Percentiles rank a stretch among this genome's conserved stretches.
Evolutionary conservation across 2,888 invertebrate species (phyloP).

Genomic region (Tigriopus californicus): DNA sequence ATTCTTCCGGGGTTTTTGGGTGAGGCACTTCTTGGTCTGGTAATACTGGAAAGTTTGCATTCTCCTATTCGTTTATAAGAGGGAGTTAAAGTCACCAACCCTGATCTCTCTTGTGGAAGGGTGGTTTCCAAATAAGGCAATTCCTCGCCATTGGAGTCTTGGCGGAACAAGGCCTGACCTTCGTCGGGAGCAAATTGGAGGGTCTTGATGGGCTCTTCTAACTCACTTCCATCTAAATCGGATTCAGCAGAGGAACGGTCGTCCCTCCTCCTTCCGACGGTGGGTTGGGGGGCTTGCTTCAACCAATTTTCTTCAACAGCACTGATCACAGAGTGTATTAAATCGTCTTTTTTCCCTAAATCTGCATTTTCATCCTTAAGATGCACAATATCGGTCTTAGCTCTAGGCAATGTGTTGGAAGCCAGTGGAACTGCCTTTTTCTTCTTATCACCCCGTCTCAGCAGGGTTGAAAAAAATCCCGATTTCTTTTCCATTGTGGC

Average conservation of each 20-base stretch:
- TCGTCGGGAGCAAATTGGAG: not conserved
- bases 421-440: not conserved
- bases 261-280: not conserved
- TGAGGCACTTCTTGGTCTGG: conserved; percentile 3
- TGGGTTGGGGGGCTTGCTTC: conserved; percentile 13
- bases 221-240: not conserved
- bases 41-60: conserved; percentile 9
- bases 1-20: conserved; percentile 6
- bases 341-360: not conserved
- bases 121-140: conserved; percentile 14
- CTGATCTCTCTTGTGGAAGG: conserved; percentile 9
- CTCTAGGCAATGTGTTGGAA: not conserved
- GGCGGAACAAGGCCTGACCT: not conserved
- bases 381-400: not conserved
- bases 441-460: not conserved
- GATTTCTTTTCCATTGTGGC: not conserved
- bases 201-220: not conserved
- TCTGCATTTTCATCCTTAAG: not conserved
- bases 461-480: not conserved
- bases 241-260: not conserved
- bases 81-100: conserved; percentile 12
- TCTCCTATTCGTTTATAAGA: not conserved
- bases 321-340: conserved; percentile 9
- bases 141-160: conserved; percentile 11
- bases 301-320: conserved; percentile 15